Evolutionary conservation across 2,113 vertebrate species (phyloP), one percentile per base, ranked within the genome.

Genomic region (Rhinolophus ferrumequinum): DNA sequence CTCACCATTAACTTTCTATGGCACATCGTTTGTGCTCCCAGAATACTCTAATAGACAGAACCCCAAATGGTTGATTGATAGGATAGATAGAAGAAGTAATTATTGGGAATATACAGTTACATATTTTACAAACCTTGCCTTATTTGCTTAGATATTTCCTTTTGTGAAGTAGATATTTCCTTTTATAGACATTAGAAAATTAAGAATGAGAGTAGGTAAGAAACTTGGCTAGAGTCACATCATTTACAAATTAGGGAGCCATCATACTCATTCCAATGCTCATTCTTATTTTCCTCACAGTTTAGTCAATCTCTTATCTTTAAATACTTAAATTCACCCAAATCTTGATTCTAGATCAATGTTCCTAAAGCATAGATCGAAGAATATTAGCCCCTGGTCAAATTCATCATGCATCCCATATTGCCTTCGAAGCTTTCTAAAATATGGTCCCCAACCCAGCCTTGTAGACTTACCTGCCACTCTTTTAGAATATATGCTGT

Each of bases 31-130:
- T 41, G 47, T 30, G n/a, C 41, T 54, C 12, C 1, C 26, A 50
- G 62, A 41, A 52, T 56, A 52, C 50, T 7, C 1, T 28, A 7
- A n/a, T 12, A 54, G 41, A 69, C 18, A 60, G 56, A 38, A n/a
- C 4, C 10, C 54, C 18, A 1, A 5, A 41, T 4, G 5, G 18
- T 2, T 3, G 1, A 33, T 5, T 58, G 28, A 75, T n/a, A 38
- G 1, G 24, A 64, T 5, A 58, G 38, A 47, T 1, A 77, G 44
- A 88, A 72, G 52, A 26, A 76, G 13, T 44, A 47, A 60, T 69
- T 26, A 19, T 8, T 76, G 47, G 24, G 8, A 87, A 70, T n/a
- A 66, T 30, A 18, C 22, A 38, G 47, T 70, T 24, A 35, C 18
- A 24, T 28, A 22, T 38, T 90, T 67, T 44, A 67, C 4, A 28